Evolutionary conservation across 2,888 invertebrate species (phyloP).

Genomic region (Dioctria rufipes): DNA sequence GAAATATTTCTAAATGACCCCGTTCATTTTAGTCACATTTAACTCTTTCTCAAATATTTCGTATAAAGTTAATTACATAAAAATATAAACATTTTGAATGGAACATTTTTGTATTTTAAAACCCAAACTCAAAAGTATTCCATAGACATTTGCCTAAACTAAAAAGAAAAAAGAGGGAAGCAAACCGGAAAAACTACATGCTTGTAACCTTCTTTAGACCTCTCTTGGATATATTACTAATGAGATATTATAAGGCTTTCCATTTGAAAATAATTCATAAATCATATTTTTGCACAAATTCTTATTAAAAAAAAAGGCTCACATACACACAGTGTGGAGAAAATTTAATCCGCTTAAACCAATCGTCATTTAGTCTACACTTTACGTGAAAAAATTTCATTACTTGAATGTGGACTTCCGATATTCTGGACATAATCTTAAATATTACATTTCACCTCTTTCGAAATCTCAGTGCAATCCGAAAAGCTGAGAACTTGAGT

Average conservation of each 20-base stretch:
- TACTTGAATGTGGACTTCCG: neutral
- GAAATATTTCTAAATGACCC: too few relatives aligned
- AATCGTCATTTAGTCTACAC: conserved; percentile 47
- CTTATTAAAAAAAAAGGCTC: neutral
- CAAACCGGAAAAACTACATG: too few relatives aligned
- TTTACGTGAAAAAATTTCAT: neutral
- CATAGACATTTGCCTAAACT: too few relatives aligned
- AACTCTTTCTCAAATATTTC: too few relatives aligned
- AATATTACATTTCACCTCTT: neutral
- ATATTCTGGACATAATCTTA: neutral
- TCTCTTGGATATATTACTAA: neutral
- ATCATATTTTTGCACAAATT: neutral
- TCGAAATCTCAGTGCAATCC: neutral
- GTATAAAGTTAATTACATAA: too few relatives aligned
- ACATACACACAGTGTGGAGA: neutral
- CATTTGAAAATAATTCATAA: neutral
- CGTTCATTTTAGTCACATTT: too few relatives aligned
- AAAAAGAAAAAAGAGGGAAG: too few relatives aligned
- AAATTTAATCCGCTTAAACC: conserved; percentile 51
- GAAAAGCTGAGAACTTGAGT: neutral
- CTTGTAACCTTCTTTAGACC: conserved; percentile 1
- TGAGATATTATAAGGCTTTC: conserved; percentile 1
- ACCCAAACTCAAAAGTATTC: too few relatives aligned
- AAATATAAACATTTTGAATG: too few relatives aligned
- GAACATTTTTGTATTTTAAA: too few relatives aligned